Percentiles rank a stretch among this genome's conserved stretches.
Conservation (phyloP, 2,888 invertebrate genomes). For the Tanytarsus gracilentus region DNA sequence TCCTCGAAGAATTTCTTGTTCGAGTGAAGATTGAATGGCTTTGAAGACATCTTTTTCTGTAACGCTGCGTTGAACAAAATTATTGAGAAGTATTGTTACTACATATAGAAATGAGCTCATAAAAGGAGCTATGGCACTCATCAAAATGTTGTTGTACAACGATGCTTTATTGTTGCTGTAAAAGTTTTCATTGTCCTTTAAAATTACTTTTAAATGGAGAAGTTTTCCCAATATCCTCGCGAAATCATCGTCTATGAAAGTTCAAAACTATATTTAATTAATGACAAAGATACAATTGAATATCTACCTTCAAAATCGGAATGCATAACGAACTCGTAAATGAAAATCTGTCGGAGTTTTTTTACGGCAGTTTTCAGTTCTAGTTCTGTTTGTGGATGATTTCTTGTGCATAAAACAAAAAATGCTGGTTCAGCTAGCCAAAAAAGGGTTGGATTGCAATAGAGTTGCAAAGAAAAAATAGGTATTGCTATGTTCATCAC, state of each 20-base stretch:
- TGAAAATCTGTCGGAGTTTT: constrained; percentile 7
- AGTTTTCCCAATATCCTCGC: constrained; percentile 41
- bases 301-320: neutral
- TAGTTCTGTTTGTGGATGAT: constrained; percentile 15
- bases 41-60: constrained; percentile 49
- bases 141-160: constrained; percentile 46
- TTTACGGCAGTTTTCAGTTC: constrained; percentile 43
- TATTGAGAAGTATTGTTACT: constrained; percentile 44
- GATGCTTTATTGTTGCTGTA: constrained; percentile 43
- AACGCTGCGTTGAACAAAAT: constrained; percentile 37
- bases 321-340: constrained; percentile 15
- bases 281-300: constrained; percentile 12
- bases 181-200: constrained; percentile 34
- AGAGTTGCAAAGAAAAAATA: constrained; percentile 60
- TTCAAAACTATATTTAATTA: constrained; percentile 29
- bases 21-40: constrained; percentile 52
- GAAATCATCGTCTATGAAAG: constrained; percentile 41
- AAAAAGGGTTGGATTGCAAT: constrained; percentile 65
- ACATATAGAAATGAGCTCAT: constrained; percentile 53
- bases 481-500: constrained; percentile 64
- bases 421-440: constrained; percentile 58
- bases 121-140: constrained; percentile 52
- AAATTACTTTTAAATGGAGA: constrained; percentile 35
- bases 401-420: constrained; percentile 44
- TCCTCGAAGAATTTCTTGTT: constrained; percentile 43